Base-by-base conservation (phyloP, 2,113 vertebrate species). In the Pelvicachromis taeniatus region DNA sequence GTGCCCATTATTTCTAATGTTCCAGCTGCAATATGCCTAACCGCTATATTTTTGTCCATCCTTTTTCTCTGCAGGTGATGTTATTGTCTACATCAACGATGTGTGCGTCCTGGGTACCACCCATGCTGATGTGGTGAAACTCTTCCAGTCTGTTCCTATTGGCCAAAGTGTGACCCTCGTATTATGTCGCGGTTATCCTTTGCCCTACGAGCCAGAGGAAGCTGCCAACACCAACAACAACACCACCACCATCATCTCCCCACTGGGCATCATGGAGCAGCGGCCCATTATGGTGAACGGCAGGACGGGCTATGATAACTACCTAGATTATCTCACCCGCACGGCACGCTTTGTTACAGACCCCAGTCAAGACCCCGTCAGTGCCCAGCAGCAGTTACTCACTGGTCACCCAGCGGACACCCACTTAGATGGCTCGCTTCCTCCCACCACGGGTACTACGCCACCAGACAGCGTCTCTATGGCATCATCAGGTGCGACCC, bases 41-140 rank as follows among this genome's bases (percentile, higher is more conserved):
- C 59, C 23, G 3, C 35, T 5, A 8, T 40, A 16, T 59, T 31
- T 65, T 31, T 38, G 3, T 42, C 29, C 59, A 4, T 63, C 6
- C 26, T n/a, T 42, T 77, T 12, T 53, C 5, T 70, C 21, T 95
- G 91, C 94, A 99, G 98, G 98, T 93, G 98, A 99, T 92, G 98
- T 99, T 94, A 98, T 99, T 90, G 98, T 99, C 95, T 99, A 99
- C 96, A 99, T 99, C 96, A 98, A 99, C 88, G 98, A 99, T 91
- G 97, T 98, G 87, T 99, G 98, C 95, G 98, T 99, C 94, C 97
- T 99, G 94, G 98, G 98, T 84, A 98, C 99, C 93, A 99, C 98
- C 91, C 98, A 99, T 91, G 98, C 98, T 84, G 98, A 99, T 90
- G 98, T 99, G 94, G 98, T 99, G 91, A 99, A 99, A 96, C 97